These are phyloP conservation scores for Micromussa lordhowensis DNA, from an alignment of 92 coral and sea anemone genomes.

Conservation along the genomic window DNA sequence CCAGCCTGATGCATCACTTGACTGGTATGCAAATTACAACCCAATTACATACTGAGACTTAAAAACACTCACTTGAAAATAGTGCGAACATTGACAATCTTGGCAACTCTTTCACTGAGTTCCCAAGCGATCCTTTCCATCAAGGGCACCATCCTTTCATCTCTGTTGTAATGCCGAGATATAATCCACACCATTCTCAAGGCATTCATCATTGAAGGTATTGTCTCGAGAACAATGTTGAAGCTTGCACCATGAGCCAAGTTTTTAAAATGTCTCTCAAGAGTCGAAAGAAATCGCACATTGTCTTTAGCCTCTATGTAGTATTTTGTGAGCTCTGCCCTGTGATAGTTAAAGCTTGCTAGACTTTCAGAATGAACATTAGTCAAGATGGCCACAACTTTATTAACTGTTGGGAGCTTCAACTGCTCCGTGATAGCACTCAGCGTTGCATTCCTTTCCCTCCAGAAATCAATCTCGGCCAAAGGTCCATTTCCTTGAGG, in stretches of 20 bases:
- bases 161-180: slow-evolving; percentile 98
- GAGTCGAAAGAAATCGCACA: slow-evolving; percentile 93
- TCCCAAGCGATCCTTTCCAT: slow-evolving; percentile 99
- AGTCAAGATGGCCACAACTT: slow-evolving; percentile 84
- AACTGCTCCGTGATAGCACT: slow-evolving; percentile 98
- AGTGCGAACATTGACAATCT: slow-evolving; percentile 92
- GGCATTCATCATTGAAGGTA: slow-evolving; percentile 99
- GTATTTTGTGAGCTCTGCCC: slow-evolving; percentile 92
- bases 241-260: slow-evolving; percentile 98
- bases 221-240: slow-evolving; percentile 96
- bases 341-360: slow-evolving; percentile 95
- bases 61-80: slow-evolving; percentile 85
- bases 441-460: slow-evolving; percentile 96
- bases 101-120: slow-evolving; percentile 95
- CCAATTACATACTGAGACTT: neutral
- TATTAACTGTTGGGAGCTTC: slow-evolving; percentile 91
- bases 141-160: slow-evolving; percentile 98
- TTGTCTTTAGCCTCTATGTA: slow-evolving; percentile 98
- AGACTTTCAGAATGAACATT: slow-evolving; percentile 87
- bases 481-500: slow-evolving; percentile 99
- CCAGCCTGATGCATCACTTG: no score
- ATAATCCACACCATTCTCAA: slow-evolving; percentile 99
- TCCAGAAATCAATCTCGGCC: slow-evolving; percentile 99
- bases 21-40: no score
- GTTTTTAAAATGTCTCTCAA: slow-evolving; percentile 97